Base-by-base conservation (phyloP, 1,140 invertebrate species). In the Euwallacea similis region DNA sequence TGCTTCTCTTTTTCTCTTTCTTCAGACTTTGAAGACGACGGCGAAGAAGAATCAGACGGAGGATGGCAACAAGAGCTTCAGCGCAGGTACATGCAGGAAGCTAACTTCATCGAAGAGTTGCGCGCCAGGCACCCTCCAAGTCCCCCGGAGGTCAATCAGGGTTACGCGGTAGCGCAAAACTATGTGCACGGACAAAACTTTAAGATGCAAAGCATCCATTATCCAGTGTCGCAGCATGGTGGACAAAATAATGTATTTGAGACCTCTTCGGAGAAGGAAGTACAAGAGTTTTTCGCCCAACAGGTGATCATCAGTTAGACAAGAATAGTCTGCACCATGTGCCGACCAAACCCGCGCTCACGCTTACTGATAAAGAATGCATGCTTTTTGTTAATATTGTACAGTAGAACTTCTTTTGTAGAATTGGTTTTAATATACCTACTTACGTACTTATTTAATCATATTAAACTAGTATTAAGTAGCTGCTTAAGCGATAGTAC, bases 21-120 rank as follows among this genome's bases (percentile, higher is more conserved):
- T 74, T 16, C 67, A 81, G 81, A 82, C 78, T 82, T 82, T 74
- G 81, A 82, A 76, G 80, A 81, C 58, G 86, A 85, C 72, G 85
- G 84, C 59, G 86, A 85, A 63, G 85, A 86, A 66, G 85, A 85
- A 72, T 84, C 83, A 46, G 85, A 85, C 65, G 84, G 83, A 0
- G 84, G 84, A 58, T 90, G 88, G 88, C 84, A 88, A 50, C 86
- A 89, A 72, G 88, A 90, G 77, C 80, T 90, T 9, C 86, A 88
- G 69, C 85, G 86, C 71, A 82, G 86, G 7, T 87, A 87, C 74
- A 86, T 87, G 58, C 88, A 90, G 75, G 88, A 89, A 74, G 86
- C 86, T 43, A 87, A 88, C 69, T 90, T 89, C 72, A 79, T 90
- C 71, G 85, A 86, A 6, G 87, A 89, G 76, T 77, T 89, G 11